Base-by-base conservation (phyloP, 2,888 invertebrate species). In the Athalia rosae region DNA sequence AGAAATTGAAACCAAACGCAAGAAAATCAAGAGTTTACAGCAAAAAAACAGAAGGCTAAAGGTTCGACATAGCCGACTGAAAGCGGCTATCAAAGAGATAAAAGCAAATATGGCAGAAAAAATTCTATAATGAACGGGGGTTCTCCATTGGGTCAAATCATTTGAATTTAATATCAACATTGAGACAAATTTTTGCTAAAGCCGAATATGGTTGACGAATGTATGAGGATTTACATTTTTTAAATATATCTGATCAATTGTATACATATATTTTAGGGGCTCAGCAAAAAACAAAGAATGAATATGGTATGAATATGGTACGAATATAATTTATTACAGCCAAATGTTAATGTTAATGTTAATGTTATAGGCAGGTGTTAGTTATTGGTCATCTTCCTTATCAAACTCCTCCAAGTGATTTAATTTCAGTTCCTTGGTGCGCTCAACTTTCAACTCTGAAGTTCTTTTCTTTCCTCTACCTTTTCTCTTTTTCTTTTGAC, bases 401-500 rank as follows among this genome's bases (percentile, higher is more conserved):
- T 92, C 91, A 76, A 89, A 87, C 61, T 91, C 90, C 66, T 89
- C 83, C 69, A 94, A 89, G 87, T 94, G 94, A 79, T 91, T 91
- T 43, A 94, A 85, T 82, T 91, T 92, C 41, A 94, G 85, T 82
- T 91, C 89, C 80, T 87, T 89, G 28, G 83, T 84, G 69, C 83
- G 81, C 77, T 85, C 83, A 45, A 83, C 71, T 76, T 84, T 86
- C 1, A 79, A 73, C 41, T 78, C 80, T n/a, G 47, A 61, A 4
- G 15, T 79, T 45, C 76, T 77, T 63, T 81, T 82, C 53, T 82
- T 82, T 8, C 81, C 79, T 48, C 67, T 81, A 56, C 82, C 88
- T 85, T 90, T 92, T 79, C 90, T 92, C 77, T 91, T 90, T 84
- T 91, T 93, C 82, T 92, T 92, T 81, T 92, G 92, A 0, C 96